These are phyloP conservation scores for Apteryx owenii DNA, from an alignment of 2,113 vertebrate genomes.

Conservation along the genomic window DNA sequence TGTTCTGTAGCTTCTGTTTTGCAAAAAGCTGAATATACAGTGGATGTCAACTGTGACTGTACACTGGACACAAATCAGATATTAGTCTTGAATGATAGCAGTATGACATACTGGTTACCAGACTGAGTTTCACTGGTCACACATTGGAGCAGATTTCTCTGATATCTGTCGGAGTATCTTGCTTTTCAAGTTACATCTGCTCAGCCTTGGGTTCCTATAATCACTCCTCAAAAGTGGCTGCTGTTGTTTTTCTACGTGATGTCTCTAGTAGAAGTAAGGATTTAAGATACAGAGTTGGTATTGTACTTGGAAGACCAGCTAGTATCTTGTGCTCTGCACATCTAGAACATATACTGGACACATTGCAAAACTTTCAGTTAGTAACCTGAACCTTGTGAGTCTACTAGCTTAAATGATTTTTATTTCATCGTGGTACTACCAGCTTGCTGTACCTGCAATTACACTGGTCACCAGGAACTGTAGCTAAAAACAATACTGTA, in stretches of 20 bases:
- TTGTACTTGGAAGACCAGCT: neutral
- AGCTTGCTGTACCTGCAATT: neutral
- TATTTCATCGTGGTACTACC: neutral
- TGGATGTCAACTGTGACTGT: neutral
- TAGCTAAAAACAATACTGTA: neutral
- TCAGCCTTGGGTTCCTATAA: neutral
- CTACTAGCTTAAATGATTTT: neutral
- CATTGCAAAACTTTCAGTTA: neutral
- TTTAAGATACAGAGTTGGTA: neutral
- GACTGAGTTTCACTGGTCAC: neutral
- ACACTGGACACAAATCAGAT: neutral
- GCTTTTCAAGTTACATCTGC: neutral
- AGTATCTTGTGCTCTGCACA: neutral
- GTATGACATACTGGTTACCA: neutral
- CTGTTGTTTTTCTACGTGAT: neutral
- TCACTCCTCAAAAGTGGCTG: neutral
- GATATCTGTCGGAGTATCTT: neutral
- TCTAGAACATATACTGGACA: neutral
- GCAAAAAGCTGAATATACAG: neutral
- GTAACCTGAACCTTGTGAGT: neutral
- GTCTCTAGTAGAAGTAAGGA: neutral
- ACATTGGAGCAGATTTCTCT: neutral
- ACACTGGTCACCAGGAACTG: neutral
- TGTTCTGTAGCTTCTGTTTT: neutral
- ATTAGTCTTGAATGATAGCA: neutral